Percentiles rank a stretch among this genome's conserved stretches.
Conservation (phyloP, 2,113 vertebrate genomes). For the Daboia siamensis region DNA sequence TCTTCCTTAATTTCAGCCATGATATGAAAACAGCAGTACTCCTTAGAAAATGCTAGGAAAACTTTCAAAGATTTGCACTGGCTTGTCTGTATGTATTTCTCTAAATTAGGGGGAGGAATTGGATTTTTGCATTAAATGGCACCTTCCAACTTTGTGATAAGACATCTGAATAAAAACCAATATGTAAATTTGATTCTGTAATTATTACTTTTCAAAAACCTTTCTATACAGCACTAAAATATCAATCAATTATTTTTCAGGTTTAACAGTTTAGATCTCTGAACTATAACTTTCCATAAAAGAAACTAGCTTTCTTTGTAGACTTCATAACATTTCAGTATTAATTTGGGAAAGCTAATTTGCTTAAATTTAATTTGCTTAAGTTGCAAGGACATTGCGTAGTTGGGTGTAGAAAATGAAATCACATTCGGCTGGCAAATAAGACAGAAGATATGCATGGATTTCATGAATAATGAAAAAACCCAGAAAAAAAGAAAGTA, state of each 20-base stretch:
- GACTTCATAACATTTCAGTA: neutral
- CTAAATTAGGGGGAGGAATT: neutral
- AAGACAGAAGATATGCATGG: neutral
- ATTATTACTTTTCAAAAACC: neutral
- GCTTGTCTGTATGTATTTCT: neutral
- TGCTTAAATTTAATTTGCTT: neutral
- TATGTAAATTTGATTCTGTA: neutral
- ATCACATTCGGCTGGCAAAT: neutral
- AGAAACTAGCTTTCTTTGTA: neutral
- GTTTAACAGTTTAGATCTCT: neutral
- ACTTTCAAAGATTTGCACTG: neutral
- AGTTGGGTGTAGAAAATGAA: neutral
- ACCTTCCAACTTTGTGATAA: neutral
- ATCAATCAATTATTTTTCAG: neutral
- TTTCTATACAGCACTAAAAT: neutral
- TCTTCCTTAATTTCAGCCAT: neutral
- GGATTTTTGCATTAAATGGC: neutral
- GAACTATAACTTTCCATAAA: neutral
- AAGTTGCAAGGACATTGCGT: neutral
- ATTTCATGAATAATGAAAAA: neutral
- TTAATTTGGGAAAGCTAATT: neutral
- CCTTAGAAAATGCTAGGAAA: neutral
- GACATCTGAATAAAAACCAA: neutral
- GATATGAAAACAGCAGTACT: neutral
- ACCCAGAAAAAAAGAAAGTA: neutral